A percentile compares a stretch with the other conserved stretches of the same genome.
Conservation (phyloP, 2,113 vertebrate species). For the Cricetomys ansorgei region DNA sequence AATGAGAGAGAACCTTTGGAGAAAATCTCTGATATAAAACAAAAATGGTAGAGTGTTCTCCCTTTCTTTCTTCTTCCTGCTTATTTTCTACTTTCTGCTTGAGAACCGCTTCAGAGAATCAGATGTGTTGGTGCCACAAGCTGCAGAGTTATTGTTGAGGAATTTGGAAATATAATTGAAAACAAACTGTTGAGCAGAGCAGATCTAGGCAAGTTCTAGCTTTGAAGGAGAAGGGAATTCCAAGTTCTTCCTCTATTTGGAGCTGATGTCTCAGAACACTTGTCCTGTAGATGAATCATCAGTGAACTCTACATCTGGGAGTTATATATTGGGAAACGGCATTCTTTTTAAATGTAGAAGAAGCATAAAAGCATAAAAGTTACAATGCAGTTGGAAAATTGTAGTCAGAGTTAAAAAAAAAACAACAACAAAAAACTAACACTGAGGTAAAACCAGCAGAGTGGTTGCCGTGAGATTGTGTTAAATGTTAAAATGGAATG, state of each 20-base stretch:
- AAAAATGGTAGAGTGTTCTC: constrained; percentile 68
- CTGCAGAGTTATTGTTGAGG: constrained; percentile 86
- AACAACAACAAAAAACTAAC: constrained; percentile 6
- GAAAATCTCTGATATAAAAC: constrained; percentile 57
- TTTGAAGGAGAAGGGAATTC: constrained; percentile 80
- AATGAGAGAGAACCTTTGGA: constrained; percentile 6
- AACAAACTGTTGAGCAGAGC: constrained; percentile 84
- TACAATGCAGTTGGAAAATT: constrained; percentile 84
- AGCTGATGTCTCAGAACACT: constrained; percentile 89
- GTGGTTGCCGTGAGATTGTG: constrained; percentile 29
- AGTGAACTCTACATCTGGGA: constrained; percentile 92
- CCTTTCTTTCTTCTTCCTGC: constrained; percentile 47
- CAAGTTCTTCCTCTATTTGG: constrained; percentile 82
- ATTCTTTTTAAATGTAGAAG: constrained; percentile 84
- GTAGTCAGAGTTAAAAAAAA: constrained; percentile 80
- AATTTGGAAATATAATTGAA: constrained; percentile 90
- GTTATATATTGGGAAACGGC: constrained; percentile 89
- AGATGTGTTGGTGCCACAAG: constrained; percentile 87
- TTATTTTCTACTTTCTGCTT: constrained; percentile 51
- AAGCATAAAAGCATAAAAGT: constrained; percentile 84
- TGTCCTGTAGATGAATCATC: constrained; percentile 90
- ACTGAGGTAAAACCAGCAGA: constrained; percentile 73
- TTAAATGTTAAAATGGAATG: constrained; percentile 64
- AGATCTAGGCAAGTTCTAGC: constrained; percentile 76
- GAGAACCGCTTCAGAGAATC: constrained; percentile 89